phyloP scores from a whole-genome alignment of 35 echinoderm and acorn worm genomes.

The Diadema setosum region DNA sequence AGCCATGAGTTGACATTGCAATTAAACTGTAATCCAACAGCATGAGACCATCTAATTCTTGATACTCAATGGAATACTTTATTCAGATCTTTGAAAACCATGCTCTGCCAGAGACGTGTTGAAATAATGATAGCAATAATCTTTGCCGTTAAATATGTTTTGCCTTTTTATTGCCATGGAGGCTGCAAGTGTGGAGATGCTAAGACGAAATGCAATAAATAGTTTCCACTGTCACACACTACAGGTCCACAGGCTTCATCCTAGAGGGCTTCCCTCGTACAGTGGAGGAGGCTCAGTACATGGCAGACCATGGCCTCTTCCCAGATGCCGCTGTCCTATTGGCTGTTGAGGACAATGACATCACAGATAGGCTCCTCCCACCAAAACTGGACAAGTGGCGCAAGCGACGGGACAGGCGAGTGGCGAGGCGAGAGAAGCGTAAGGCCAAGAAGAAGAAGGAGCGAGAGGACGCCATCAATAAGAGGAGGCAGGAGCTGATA shows the following conservation, averaged over 20 bases:
- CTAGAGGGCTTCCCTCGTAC: conserved; percentile 94
- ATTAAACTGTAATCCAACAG: too few relatives aligned
- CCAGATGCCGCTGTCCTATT: conserved; percentile 78
- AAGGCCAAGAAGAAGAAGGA: conserved; percentile 89
- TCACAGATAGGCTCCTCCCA: conserved; percentile 75
- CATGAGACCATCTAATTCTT: too few relatives aligned
- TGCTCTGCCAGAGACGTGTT: too few relatives aligned
- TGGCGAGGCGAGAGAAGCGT: conserved; percentile 68
- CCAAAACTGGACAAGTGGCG: conserved; percentile 97
- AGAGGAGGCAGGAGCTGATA: conserved; percentile 79
- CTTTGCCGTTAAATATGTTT: too few relatives aligned
- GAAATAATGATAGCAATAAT: too few relatives aligned
- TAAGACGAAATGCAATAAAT: not conserved
- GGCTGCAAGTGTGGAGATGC: not conserved
- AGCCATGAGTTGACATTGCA: too few relatives aligned
- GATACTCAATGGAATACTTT: too few relatives aligned
- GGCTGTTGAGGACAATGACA: conserved; percentile 78
- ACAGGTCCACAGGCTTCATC: conserved; percentile 79
- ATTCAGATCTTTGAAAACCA: too few relatives aligned
- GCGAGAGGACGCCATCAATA: conserved; percentile 71
- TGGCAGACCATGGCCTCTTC: conserved; percentile 82
- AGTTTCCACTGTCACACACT: too few relatives aligned
- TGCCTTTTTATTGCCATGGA: too few relatives aligned
- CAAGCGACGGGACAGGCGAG: conserved; percentile 64
- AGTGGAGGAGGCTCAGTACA: conserved; percentile 85